Percentiles rank a stretch among this genome's conserved stretches.
These are phyloP conservation scores for Proteles cristata DNA, from an alignment of 2,113 vertebrate genomes.

Conservation along the genomic window DNA sequence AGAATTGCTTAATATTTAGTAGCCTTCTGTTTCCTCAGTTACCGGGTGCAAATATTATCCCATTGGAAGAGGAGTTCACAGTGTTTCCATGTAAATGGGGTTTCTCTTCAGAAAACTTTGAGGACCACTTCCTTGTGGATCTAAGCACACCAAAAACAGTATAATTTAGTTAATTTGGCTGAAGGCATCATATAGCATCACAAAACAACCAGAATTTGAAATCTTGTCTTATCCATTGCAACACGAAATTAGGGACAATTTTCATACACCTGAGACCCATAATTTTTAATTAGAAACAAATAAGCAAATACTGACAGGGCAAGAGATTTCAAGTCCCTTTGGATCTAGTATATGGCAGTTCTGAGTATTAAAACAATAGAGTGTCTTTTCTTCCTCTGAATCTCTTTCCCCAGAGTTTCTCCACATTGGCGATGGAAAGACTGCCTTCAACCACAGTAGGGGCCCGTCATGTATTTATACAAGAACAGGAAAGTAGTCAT, in stretches of 20 bases:
- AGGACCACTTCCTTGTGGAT: background rate
- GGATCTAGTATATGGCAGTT: background rate
- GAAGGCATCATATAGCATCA: background rate
- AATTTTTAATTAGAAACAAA: conserved; percentile 22
- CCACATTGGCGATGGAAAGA: background rate
- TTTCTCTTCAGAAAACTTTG: background rate
- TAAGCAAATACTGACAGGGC: background rate
- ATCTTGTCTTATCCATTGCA: background rate
- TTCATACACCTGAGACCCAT: background rate
- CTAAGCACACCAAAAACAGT: background rate
- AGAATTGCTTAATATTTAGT: background rate
- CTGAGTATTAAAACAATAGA: background rate
- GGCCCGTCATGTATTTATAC: background rate
- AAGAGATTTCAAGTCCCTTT: background rate
- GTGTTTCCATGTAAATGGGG: background rate
- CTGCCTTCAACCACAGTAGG: background rate
- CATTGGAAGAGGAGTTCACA: background rate
- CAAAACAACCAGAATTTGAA: background rate
- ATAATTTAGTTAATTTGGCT: conserved; percentile 8
- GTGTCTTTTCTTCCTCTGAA: background rate
- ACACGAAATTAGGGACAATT: background rate
- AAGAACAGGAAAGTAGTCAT: background rate
- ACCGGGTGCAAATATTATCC: background rate
- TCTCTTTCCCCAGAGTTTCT: background rate
- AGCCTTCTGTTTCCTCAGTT: background rate